Base-by-base conservation (phyloP, 2,888 invertebrate species). In the Lithophane leautieri region DNA sequence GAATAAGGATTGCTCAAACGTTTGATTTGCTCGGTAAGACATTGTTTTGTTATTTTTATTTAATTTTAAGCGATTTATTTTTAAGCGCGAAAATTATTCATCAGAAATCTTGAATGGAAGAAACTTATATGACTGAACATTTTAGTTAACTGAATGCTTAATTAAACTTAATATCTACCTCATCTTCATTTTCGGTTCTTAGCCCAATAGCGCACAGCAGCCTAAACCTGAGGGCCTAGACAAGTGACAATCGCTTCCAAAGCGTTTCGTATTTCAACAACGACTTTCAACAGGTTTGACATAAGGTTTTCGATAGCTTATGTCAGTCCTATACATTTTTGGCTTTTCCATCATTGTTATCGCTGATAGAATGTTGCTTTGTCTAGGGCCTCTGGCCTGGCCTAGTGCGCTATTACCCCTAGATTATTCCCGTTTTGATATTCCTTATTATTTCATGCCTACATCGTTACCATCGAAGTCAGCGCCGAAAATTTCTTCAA, bases 1-100 rank as follows among this genome's bases (percentile, higher is more conserved):
- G 61, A 70, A 73, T 83, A 83, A 87, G 91, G 91, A 91, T 92
- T 89, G 85, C 80, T 73, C 79, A 73, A 73, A 42, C 50, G 40
- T 63, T 70, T 50, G 12, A 79, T 72, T 83, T 81, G 72, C 80
- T 79, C 62, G 88, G 88, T 88, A 88, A 88, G 88, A 80, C 9
- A 40, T 52, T 70, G 54, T 70, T 72, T 79, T 74, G 8, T 8
- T 68, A 52, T 22, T 70, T 62, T 70, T 47, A 0, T 47, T 70
- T 63, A 34, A 28, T n/a, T 67, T 25, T 70, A 52, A 54, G n/a
- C 16, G 1, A 16, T 54, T 0, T 58, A 0, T 44, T 4, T 28
- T n/a, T 58, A 16, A 54, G 28, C 16, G 44, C 44, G 4, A 16
- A 40, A 2, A 14, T 47, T 9, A n/a, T 28, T 1, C 44, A 25